Percentiles rank a stretch among this genome's conserved stretches.
These are phyloP conservation scores for Leontocebus nigricollis DNA, from an alignment of 2,797 vertebrate genomes.

Conservation along the genomic window DNA sequence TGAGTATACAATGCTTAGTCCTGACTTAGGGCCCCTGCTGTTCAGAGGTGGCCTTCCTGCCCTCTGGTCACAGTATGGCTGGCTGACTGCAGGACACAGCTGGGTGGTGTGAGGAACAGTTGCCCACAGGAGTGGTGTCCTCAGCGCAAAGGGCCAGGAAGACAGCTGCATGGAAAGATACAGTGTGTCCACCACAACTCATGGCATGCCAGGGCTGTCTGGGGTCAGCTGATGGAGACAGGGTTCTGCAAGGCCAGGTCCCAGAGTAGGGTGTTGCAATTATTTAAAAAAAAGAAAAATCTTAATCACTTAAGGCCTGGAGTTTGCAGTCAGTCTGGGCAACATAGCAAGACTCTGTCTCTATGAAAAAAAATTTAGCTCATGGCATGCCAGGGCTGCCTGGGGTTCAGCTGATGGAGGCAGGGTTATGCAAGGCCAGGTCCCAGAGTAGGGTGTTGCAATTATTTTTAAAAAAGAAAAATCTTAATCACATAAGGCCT, in stretches of 20 bases:
- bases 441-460: neutral
- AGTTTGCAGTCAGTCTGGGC: neutral
- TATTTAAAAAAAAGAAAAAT: neutral
- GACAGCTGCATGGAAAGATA: constrained; percentile 1
- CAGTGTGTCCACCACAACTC: neutral
- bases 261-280: neutral
- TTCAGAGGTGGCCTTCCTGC: neutral
- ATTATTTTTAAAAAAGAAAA: neutral
- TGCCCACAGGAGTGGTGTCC: neutral
- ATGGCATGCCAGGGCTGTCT: neutral
- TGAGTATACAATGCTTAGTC: neutral
- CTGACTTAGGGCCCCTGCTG: neutral
- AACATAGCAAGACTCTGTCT: neutral
- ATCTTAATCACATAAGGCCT: neutral
- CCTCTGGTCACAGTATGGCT: neutral
- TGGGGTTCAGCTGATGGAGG: neutral
- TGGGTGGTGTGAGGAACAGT: neutral
- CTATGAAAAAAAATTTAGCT: neutral
- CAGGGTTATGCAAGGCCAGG: neutral
- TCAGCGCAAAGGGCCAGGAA: neutral
- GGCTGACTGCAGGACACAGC: neutral
- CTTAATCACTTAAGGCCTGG: neutral
- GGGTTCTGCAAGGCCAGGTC: neutral
- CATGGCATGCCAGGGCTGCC: neutral
- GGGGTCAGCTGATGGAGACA: neutral